Evolutionary conservation across 2,797 vertebrate genomes (phyloP).

Genomic region (Manis crassicaudata): DNA sequence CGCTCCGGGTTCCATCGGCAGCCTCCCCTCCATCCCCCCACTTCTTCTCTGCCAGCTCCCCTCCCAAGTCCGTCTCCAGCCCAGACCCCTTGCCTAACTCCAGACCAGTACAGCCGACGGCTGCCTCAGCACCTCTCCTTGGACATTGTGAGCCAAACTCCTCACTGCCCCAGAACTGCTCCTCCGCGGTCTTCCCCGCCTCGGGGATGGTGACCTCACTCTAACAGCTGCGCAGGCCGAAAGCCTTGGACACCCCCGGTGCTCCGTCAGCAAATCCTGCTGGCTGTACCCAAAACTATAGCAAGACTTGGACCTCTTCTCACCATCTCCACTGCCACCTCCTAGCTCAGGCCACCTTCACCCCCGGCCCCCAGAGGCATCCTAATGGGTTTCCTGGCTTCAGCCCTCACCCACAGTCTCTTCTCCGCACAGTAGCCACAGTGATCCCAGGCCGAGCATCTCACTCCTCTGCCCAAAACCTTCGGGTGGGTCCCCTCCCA

Average conservation of each 20-base stretch:
- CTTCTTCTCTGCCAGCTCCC: too few relatives aligned
- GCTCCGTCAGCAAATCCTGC: not conserved
- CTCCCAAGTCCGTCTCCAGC: not conserved
- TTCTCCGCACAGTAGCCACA: not conserved
- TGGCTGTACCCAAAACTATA: not conserved
- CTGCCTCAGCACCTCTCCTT: not conserved
- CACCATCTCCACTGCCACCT: not conserved
- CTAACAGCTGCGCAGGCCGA: not conserved
- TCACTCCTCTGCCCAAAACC: too few relatives aligned
- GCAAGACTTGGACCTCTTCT: not conserved
- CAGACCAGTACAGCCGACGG: accelerated
- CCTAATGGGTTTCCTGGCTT: not conserved
- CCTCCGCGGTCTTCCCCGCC: not conserved
- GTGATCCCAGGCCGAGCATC: not conserved
- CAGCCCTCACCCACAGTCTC: accelerated
- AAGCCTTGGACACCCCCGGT: not conserved
- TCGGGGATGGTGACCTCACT: not conserved
- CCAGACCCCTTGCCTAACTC: not conserved
- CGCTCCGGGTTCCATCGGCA: not conserved
- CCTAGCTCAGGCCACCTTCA: not conserved
- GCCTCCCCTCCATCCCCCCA: not conserved
- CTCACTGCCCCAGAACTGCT: not conserved
- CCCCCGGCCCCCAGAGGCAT: not conserved
- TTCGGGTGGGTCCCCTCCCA: not conserved
- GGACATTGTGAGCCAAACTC: not conserved